Base-by-base conservation (phyloP, 2,797 vertebrate genomes). In the Micropoecilia bifurca region DNA sequence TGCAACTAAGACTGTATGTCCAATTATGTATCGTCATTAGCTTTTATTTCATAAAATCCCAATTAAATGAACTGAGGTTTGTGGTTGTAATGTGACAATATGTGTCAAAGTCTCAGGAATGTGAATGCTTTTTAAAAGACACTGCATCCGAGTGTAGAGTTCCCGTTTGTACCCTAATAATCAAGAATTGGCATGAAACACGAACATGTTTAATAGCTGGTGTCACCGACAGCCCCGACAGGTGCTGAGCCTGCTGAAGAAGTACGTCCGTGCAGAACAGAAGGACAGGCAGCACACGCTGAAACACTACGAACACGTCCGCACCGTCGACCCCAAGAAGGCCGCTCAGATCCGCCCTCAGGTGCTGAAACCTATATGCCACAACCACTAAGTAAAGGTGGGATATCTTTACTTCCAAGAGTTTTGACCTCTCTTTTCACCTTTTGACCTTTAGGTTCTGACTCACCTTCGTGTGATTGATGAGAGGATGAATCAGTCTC, bases 201-300 rank as follows among this genome's bases (percentile, higher is more conserved):
- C 2, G 20, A 43, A 2, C 12, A 43, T 4, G n/a, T 18, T 85
- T 36, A 59, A 77, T 50, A 2, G 25, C 41, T 0, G 41, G 74
- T 84, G 30, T 12, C 68, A 1, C 78, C 59, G 4, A 9, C 87
- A 99, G 99, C 95, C 98, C 79, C 98, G 97, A 53, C 99, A 99
- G 0, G 97, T 99, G 9, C 94, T 99, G 93, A 97, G 95, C 85
- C 96, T 99, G 93, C 94, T 99, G 84, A 99, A 98, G 96, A 99
- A 98, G 90, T 99, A 99, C 0, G 96, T 99, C 36, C 98, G 99
- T 5, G 97, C 97, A 0, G 98, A 99, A 84, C 98, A 99, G 96
- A 99, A 99, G 73, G 98, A 99, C 95, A 94, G 97, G 30, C 98
- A 99, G 91, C 99, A 99, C 90, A 98, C 98, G 1, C 95, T 99